Evolutionary conservation across 2,113 vertebrate genomes (phyloP), one percentile per base, ranked within the genome.

Genomic region (Crotalus horridus): DNA sequence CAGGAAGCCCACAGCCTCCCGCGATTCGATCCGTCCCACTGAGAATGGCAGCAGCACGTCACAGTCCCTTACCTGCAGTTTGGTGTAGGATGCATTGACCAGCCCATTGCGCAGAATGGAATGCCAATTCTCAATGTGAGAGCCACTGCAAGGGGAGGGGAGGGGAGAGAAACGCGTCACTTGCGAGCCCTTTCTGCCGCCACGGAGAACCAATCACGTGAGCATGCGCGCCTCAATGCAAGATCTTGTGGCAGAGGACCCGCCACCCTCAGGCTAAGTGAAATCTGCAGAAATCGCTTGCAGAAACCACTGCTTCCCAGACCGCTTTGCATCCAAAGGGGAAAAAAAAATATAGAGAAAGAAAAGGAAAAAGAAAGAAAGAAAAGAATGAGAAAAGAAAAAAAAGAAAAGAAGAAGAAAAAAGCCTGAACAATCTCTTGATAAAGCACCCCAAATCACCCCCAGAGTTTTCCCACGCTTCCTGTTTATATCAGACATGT

Each of bases 91-190:
- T 92, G 99, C 99, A 95, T 99, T 99, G 97, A 99, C 99, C 97
- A 99, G 98, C 97, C 99, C 99, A 85, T 99, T 99, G 97, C 99
- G 99, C 97, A 99, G 98, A 97, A 99, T 99, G 95, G 99, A 99
- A 96, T 99, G 99, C 99, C 99, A 99, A 97, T 99, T 99, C 98
- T 99, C 99, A 97, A 99, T 99, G 97, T 99, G 99, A 97, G 99
- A 99, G 98, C 99, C 99, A 95, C 99, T 99, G 97, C 2, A 96
- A 96, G 87, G 96, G 53, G 4, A 0, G 4, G 4, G 61, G 12
- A 24, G 4, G 56, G 10, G 91, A 88, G 2, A 88, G 8, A 55
- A 85, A 64, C 9, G 6, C 26, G 1, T 54, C 90, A 93, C 8
- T 33, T n/a, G 23, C 39, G 89, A n/a, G 56, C 9, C 3, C 24